phyloP scores from a whole-genome alignment of 2,888 invertebrate genomes.

The Orthosia cruda region DNA sequence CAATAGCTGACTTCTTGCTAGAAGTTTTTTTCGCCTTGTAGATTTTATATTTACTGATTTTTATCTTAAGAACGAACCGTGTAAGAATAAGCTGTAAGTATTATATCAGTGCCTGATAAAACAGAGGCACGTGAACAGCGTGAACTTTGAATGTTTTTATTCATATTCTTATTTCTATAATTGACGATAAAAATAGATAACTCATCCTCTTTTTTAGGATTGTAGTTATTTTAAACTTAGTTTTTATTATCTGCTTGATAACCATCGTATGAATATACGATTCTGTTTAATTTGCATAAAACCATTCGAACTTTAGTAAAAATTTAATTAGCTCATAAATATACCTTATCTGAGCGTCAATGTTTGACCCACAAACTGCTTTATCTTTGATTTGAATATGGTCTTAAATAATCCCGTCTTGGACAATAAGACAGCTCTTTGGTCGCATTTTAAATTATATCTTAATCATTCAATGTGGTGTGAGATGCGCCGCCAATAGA shows the following conservation, averaged over 20 bases:
- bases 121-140: slow-evolving; percentile 8
- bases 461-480: slow-evolving; percentile 66
- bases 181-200: slow-evolving; percentile 24
- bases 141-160: slow-evolving; percentile 10
- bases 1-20: slow-evolving; percentile 44
- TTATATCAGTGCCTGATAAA: slow-evolving; percentile 41
- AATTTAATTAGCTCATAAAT: slow-evolving; percentile 25
- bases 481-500: slow-evolving; percentile 58
- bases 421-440: slow-evolving; percentile 29
- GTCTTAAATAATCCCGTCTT: slow-evolving; percentile 20
- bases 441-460: slow-evolving; percentile 53
- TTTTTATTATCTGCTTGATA: slow-evolving; percentile 26
- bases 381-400: slow-evolving; percentile 23
- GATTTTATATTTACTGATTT: slow-evolving; percentile 22
- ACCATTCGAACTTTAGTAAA: slow-evolving; percentile 8
- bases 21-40: slow-evolving; percentile 22
- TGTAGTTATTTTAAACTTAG: slow-evolving; percentile 11
- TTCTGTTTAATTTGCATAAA: slow-evolving; percentile 8
- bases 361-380: slow-evolving; percentile 24
- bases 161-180: slow-evolving; percentile 19
- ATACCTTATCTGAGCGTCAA: slow-evolving; percentile 20
- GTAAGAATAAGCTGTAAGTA: background rate
- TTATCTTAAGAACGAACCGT: background rate
- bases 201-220: background rate
- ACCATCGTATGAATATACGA: background rate